Conservation (phyloP, 2,797 vertebrate species). For the Pseudochromis fuscus region DNA sequence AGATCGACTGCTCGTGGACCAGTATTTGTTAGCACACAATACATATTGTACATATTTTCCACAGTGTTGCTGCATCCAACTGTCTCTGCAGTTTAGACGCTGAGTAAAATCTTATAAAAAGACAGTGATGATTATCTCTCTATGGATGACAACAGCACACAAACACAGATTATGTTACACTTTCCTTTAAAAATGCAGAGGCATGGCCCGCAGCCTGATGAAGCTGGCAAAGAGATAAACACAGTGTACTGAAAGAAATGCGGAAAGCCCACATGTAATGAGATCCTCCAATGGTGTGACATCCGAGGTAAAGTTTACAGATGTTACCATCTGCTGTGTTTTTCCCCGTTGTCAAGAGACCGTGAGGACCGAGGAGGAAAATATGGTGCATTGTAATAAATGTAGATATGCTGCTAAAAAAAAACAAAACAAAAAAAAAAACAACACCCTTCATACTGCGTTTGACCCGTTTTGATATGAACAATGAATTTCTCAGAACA, state of each 20-base stretch:
- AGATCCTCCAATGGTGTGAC: conserved; percentile 46
- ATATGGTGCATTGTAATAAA: conserved; percentile 53
- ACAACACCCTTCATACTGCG: conserved; percentile 22
- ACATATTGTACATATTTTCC: too few relatives aligned
- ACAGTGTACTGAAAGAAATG: conserved; percentile 26
- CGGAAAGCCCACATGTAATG: conserved; percentile 40
- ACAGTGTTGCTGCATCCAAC: too few relatives aligned
- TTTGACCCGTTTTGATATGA: conserved; percentile 57
- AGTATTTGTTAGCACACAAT: too few relatives aligned
- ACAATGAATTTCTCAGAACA: conserved; percentile 43
- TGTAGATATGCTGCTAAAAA: conserved; percentile 45
- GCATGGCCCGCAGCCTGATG: not conserved
- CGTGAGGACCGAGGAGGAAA: conserved; percentile 29
- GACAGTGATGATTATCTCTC: not conserved
- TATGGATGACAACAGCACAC: not conserved
- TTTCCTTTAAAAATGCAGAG: conserved; percentile 13
- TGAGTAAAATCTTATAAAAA: conserved; percentile 11
- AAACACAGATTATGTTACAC: conserved; percentile 2
- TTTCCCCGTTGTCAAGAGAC: conserved; percentile 48
- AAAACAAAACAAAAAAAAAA: conserved; percentile 36
- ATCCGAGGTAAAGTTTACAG: conserved; percentile 63
- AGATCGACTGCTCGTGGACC: too few relatives aligned
- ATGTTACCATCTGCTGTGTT: conserved; percentile 72
- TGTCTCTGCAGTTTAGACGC: not conserved
- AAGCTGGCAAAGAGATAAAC: conserved; percentile 20